Conservation (phyloP, 2,888 invertebrate species). For the Amorpha juglandis region DNA sequence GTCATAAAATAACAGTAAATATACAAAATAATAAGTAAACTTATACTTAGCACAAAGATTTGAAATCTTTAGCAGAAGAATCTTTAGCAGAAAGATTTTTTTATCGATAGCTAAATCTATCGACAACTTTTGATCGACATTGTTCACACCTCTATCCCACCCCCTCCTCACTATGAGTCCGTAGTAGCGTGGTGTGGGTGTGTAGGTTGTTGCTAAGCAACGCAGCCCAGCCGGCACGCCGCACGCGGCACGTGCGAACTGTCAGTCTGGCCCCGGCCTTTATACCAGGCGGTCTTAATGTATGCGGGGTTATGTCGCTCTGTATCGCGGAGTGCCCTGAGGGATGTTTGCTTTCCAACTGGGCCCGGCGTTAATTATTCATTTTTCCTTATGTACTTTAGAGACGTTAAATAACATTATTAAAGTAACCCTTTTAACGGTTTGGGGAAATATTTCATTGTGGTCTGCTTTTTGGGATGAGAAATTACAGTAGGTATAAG, state of each 20-base stretch:
- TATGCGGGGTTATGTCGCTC: too few relatives aligned
- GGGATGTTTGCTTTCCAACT: conserved; percentile 15
- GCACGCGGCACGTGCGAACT: conserved; percentile 33
- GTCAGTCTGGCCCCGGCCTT: conserved; percentile 37
- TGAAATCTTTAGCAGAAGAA: too few relatives aligned
- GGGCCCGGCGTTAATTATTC: neutral
- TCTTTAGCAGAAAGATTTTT: too few relatives aligned
- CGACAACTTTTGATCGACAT: conserved; percentile 46
- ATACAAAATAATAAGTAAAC: too few relatives aligned
- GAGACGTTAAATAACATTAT: conserved; percentile 19
- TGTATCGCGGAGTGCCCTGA: neutral
- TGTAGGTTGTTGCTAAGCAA: conserved; percentile 57
- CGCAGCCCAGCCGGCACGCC: conserved; percentile 50
- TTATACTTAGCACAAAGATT: too few relatives aligned
- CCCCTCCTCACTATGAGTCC: conserved; percentile 33
- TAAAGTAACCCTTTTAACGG: neutral
- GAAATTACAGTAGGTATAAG: neutral
- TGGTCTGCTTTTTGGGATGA: neutral
- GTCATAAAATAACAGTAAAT: too few relatives aligned
- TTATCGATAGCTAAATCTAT: conserved; percentile 44
- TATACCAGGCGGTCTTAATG: conserved; percentile 16
- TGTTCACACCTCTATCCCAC: conserved; percentile 38
- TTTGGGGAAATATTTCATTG: conserved; percentile 1
- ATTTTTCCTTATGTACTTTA: conserved; percentile 13
- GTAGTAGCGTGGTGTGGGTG: conserved; percentile 31